Base-by-base conservation (phyloP, 2,888 invertebrate genomes). In the Hecatera dysodea region DNA sequence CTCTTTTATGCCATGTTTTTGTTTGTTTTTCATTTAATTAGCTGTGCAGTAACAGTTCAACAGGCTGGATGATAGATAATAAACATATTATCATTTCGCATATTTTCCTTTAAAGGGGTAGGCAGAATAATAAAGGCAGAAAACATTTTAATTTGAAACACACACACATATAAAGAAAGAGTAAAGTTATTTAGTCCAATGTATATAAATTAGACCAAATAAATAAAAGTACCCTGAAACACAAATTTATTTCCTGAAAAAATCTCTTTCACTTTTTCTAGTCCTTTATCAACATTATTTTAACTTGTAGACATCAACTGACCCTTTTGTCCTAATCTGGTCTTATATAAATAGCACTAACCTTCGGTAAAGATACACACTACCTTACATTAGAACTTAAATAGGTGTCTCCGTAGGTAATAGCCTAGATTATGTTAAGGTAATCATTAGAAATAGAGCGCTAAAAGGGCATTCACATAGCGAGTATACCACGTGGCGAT, bases 331-430 rank as follows among this genome's bases (percentile, higher is more conserved):
- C 60, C 57, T 69, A 75, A 78, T 72, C 72, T 79, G 22, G 44
- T 50, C 42, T 61, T 63, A 72, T 66, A 44, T 56, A 62, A 65
- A 79, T 55, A 79, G 53, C 65, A 78, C 69, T 81, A 67, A 69
- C 60, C 56, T 74, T 60, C 22, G 24, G 24, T 59, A 75, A 71
- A 78, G 29, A 61, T 53, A 44, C 53, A 52, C 29, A 65, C 50
- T 44, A 39, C 46, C 65, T 67, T 59, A 65, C 36, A n/a, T 71
- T 64, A 44, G 11, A 22, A 67, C 67, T 76, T 61, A 11, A 65
- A 57, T 36, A 61, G 29, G 11, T 60, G 5, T 11, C 17, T 27
- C 24, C 15, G 19, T 39, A 29, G 9, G 19, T 6, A 48, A 17
- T 24, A 24, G 29, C 15, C 22, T 29, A 48, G 8, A 17, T 39